Evolutionary conservation across 2,888 invertebrate genomes (phyloP).

Genomic region (Silvanus unidentatus): DNA sequence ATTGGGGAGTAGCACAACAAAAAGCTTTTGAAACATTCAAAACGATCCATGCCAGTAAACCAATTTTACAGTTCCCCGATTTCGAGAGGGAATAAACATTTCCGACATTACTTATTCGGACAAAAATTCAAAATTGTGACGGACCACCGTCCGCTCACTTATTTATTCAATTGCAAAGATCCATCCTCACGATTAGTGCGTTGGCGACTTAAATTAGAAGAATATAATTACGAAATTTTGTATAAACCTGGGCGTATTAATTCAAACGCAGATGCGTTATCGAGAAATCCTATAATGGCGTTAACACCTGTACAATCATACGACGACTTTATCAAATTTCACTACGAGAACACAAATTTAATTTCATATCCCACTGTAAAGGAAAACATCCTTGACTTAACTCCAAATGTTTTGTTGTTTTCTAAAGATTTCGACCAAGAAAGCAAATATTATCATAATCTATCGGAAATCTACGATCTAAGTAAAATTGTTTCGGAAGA

Average conservation of each 20-base stretch:
- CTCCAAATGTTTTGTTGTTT: background rate
- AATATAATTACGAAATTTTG: slow-evolving; percentile 33
- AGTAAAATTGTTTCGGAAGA: background rate
- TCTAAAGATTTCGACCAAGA: background rate
- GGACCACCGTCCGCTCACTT: slow-evolving; percentile 31
- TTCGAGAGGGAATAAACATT: slow-evolving; percentile 11
- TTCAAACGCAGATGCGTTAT: slow-evolving; percentile 29
- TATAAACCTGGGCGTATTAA: slow-evolving; percentile 32
- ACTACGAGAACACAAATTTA: background rate
- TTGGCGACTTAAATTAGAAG: slow-evolving; percentile 32
- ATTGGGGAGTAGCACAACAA: background rate
- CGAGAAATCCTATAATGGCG: slow-evolving; percentile 8
- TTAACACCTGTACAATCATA: background rate
- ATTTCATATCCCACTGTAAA: background rate
- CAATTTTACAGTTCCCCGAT: slow-evolving; percentile 3
- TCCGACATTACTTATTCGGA: slow-evolving; percentile 29
- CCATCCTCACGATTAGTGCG: slow-evolving; percentile 27
- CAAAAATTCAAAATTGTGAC: slow-evolving; percentile 31
- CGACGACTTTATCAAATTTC: background rate
- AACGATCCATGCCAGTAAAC: background rate
- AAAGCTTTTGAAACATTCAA: background rate
- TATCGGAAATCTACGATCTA: background rate
- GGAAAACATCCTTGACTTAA: background rate
- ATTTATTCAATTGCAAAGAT: slow-evolving; percentile 32
- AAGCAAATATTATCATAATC: background rate